Evolutionary conservation across 2,797 vertebrate genomes (phyloP).

Genomic region (Scomberomorus guttatus): DNA sequence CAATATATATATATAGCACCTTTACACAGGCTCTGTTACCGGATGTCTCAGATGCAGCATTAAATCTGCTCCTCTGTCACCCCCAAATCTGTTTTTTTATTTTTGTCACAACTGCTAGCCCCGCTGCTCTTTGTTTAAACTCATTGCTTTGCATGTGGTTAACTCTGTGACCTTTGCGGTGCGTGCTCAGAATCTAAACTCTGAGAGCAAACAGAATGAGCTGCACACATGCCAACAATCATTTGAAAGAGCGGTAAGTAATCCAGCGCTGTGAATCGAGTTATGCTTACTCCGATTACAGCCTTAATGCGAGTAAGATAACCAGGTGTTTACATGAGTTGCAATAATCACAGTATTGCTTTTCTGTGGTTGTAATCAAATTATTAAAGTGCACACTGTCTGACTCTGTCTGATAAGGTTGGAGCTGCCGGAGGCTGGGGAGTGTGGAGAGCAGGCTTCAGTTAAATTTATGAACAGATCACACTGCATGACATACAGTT

Average conservation of each 20-base stretch:
- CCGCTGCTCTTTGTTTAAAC: slow-evolving; percentile 22
- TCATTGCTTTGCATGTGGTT: slow-evolving; percentile 38
- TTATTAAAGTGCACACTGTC: slow-evolving; percentile 46
- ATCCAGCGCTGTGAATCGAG: slow-evolving; percentile 26
- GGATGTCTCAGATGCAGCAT: not conserved
- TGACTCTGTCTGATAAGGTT: slow-evolving; percentile 54
- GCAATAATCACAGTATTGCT: slow-evolving; percentile 25
- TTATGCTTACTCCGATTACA: slow-evolving; percentile 35
- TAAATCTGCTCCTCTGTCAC: not conserved
- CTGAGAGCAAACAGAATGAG: slow-evolving; percentile 5
- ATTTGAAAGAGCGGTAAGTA: slow-evolving; percentile 1
- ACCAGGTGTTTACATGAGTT: slow-evolving; percentile 46
- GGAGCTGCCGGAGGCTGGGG: slow-evolving; percentile 21
- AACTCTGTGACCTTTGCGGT: slow-evolving; percentile 34
- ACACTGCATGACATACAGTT: slow-evolving; percentile 39
- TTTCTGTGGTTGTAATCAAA: slow-evolving; percentile 44
- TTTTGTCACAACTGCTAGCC: not conserved
- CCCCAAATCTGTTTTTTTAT: not conserved
- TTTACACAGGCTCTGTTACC: not conserved
- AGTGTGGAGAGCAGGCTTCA: slow-evolving; percentile 27
- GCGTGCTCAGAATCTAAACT: slow-evolving; percentile 28
- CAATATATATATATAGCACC: not conserved
- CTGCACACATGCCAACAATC: not conserved
- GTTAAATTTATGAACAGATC: slow-evolving; percentile 46
- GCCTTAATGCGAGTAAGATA: slow-evolving; percentile 37